A percentile compares a stretch with the other conserved stretches of the same genome.
Evolutionary conservation across 2,113 vertebrate species (phyloP).

Genomic region (Nothobranchius kuhntae): DNA sequence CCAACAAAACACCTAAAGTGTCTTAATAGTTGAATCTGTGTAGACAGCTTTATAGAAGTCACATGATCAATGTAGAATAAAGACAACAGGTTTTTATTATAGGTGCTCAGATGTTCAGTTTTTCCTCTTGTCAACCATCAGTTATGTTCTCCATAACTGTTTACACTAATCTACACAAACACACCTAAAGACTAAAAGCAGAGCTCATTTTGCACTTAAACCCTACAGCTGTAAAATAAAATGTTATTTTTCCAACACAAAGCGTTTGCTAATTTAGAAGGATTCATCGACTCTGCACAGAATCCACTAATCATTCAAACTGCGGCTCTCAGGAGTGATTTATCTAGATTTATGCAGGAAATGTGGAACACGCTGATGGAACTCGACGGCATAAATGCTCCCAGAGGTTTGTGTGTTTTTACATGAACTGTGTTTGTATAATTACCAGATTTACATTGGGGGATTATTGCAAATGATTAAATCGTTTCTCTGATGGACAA

Average conservation of each 20-base stretch:
- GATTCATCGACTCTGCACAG: conserved; percentile 48
- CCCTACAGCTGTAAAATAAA: no score
- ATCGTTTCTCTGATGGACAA: no score
- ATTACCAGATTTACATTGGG: not conserved
- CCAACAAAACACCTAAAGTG: no score
- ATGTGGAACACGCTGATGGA: conserved; percentile 38
- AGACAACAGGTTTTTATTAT: not conserved
- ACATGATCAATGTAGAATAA: no score
- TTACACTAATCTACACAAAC: not conserved
- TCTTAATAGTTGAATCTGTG: no score
- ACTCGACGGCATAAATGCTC: conserved; percentile 7
- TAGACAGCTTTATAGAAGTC: no score
- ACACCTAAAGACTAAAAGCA: not conserved
- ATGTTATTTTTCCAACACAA: conserved; percentile 36
- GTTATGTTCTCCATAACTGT: conserved; percentile 5
- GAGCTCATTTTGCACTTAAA: no score
- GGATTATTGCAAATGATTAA: no score
- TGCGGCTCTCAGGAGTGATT: conserved; percentile 39
- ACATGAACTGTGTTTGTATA: not conserved
- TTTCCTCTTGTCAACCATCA: not conserved
- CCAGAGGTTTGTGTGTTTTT: conserved; percentile 4
- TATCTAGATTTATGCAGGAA: conserved; percentile 45
- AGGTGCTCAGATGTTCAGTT: not conserved
- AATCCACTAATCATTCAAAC: conserved; percentile 48
- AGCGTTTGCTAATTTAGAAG: conserved; percentile 53